phyloP scores from a whole-genome alignment of 2,888 invertebrate genomes.

The Brassicogethes aeneus region DNA sequence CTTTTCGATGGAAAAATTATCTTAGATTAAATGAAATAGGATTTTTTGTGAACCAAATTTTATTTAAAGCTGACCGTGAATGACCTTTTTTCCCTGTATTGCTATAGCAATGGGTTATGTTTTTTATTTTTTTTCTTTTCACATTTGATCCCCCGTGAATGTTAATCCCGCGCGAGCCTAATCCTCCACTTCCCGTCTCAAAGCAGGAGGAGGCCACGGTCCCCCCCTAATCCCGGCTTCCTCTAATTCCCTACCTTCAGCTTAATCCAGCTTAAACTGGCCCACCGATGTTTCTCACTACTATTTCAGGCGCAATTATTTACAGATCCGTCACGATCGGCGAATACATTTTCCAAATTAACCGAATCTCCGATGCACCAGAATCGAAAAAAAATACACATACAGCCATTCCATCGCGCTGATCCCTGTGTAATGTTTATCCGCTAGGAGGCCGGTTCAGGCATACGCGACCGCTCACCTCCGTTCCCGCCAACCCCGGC shows the following conservation, averaged over 20 bases:
- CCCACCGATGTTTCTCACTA: constrained; percentile 31
- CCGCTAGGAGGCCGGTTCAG: neutral
- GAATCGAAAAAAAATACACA: too few species aligned
- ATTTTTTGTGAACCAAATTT: too few species aligned
- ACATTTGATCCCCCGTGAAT: constrained; percentile 39
- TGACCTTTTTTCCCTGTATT: too few species aligned
- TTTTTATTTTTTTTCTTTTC: constrained; percentile 36
- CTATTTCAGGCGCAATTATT: constrained; percentile 20
- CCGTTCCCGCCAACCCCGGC: too few species aligned
- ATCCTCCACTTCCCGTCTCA: constrained; percentile 40
- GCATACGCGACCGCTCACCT: constrained; percentile 7
- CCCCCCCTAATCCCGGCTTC: constrained; percentile 42
- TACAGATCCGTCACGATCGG: too few species aligned
- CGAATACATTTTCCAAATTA: too few species aligned
- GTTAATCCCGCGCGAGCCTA: constrained; percentile 38
- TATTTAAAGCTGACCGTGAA: too few species aligned
- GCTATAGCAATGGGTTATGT: constrained; percentile 1
- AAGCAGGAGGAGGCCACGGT: constrained; percentile 35
- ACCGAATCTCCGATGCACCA: too few species aligned
- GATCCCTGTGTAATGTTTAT: too few species aligned
- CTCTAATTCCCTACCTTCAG: constrained; percentile 43
- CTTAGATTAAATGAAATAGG: too few species aligned
- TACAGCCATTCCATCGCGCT: too few species aligned
- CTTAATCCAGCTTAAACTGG: constrained; percentile 43
- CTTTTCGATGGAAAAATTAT: too few species aligned